Evolutionary conservation across 1,140 invertebrate genomes (phyloP), one percentile per base, ranked within the genome.

Genomic region (Papilio polyxenes): DNA sequence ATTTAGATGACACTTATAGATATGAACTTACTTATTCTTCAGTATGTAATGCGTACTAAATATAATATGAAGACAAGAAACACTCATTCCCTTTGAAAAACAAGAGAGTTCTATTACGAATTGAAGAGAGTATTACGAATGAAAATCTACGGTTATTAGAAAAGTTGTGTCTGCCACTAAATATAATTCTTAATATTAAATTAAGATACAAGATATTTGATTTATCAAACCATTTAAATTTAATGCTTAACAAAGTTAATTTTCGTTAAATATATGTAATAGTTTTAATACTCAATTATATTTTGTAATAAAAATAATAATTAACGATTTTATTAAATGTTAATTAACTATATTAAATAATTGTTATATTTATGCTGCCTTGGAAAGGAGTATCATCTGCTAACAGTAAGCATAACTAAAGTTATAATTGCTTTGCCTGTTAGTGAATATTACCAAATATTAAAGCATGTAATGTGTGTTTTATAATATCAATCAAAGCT

Each of bases 311-410:
- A 59, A 9, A 17, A 20, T 59, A 2, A 59, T 59, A 9, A n/a
- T 59, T 59, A 20, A 20, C 9, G 9, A 20, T 59, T 7, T n/a
- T 59, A 59, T 59, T 7, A 9, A n/a, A 59, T 59, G 56, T 59
- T n/a, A 59, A 20, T 20, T 20, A 20, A 56, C 17, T 31, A 31
- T 56, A 56, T 15, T 56, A 6, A 56, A 15, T 56, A 56, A 59
- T 59, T 59, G n/a, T 20, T 59, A 20, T 59, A 59, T 40, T 72
- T 37, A 15, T 40, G 65, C 65, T 72, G 65, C 65, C 13, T 15
- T 72, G 65, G 65, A 72, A 37, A 72, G 65, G 65, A 72, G 23
- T 72, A 72, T 37, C 65, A 62, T 62, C 20, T 40, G 65, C 31
- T 72, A 72, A 17, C 65, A 72, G 65, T 72, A 72, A 72, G 65